Evolutionary conservation across 2,797 vertebrate species (phyloP).

Genomic region (Macrochelys suwanniensis): DNA sequence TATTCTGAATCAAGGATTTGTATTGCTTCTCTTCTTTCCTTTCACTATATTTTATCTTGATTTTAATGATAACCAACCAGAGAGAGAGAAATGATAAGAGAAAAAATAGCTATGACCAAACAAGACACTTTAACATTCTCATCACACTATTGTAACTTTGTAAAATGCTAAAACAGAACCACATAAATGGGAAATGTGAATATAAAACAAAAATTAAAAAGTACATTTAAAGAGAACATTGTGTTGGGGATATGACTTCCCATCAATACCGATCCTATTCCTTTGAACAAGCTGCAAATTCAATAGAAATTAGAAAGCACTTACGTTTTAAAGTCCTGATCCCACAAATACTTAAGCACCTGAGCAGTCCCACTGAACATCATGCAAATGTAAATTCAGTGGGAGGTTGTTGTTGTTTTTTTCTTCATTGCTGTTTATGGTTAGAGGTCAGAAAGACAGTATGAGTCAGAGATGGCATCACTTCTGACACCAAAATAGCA

Average conservation of each 20-base stretch:
- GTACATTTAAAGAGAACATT: accelerated
- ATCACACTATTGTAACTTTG: not conserved
- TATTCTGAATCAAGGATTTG: not conserved
- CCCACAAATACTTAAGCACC: not conserved
- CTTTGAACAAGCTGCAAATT: not conserved
- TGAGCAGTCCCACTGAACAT: not conserved
- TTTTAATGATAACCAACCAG: not conserved
- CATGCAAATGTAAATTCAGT: not conserved
- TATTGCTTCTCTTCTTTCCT: not conserved
- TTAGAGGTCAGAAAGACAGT: not conserved
- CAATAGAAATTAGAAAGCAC: not conserved
- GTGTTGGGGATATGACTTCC: accelerated
- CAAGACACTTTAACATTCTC: not conserved
- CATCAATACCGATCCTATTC: not conserved
- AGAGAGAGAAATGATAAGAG: not conserved
- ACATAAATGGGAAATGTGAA: not conserved
- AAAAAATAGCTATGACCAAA: not conserved
- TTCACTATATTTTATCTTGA: not conserved
- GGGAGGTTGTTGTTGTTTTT: not conserved
- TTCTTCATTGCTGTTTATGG: not conserved
- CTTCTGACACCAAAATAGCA: not conserved
- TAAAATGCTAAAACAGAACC: not conserved
- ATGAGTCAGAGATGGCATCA: not conserved
- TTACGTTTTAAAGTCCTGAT: not conserved
- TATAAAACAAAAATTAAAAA: not conserved